These are phyloP conservation scores for Cephus cinctus DNA, from an alignment of 1,140 invertebrate genomes.

Conservation along the genomic window DNA sequence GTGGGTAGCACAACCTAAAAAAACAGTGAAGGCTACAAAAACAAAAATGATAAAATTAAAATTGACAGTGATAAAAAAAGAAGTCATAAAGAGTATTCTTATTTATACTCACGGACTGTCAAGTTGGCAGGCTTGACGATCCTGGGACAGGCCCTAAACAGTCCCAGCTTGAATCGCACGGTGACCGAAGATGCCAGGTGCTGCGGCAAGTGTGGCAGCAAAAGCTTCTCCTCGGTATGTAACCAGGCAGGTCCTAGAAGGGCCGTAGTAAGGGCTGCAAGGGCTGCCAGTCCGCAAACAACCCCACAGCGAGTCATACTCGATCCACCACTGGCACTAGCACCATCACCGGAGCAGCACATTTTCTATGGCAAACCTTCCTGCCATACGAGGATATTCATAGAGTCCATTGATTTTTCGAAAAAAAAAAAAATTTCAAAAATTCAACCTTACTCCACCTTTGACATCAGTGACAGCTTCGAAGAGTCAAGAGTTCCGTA, in stretches of 20 bases:
- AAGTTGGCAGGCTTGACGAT: constrained; percentile 49
- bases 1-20: too few relatives aligned
- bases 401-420: neutral
- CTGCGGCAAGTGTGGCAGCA: constrained; percentile 33
- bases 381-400: too few relatives aligned
- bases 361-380: too few relatives aligned
- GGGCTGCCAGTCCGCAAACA: constrained; percentile 48
- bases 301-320: constrained; percentile 51
- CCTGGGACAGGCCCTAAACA: constrained; percentile 49
- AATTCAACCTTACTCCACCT: too few relatives aligned
- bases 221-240: constrained; percentile 49
- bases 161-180: constrained; percentile 49
- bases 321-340: constrained; percentile 34
- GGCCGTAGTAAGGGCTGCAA: constrained; percentile 46
- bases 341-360: constrained; percentile 40
- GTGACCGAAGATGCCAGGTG: constrained; percentile 35
- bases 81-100: too few relatives aligned
- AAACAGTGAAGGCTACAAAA: too few relatives aligned
- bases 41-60: too few relatives aligned
- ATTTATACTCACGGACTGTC: constrained; percentile 44
- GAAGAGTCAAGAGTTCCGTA: too few relatives aligned
- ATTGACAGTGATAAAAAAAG: too few relatives aligned
- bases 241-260: constrained; percentile 51
- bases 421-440: too few relatives aligned
- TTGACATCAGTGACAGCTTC: too few relatives aligned